Conservation (phyloP, 2,797 vertebrate species). For the Mormyrops boulengeri region DNA sequence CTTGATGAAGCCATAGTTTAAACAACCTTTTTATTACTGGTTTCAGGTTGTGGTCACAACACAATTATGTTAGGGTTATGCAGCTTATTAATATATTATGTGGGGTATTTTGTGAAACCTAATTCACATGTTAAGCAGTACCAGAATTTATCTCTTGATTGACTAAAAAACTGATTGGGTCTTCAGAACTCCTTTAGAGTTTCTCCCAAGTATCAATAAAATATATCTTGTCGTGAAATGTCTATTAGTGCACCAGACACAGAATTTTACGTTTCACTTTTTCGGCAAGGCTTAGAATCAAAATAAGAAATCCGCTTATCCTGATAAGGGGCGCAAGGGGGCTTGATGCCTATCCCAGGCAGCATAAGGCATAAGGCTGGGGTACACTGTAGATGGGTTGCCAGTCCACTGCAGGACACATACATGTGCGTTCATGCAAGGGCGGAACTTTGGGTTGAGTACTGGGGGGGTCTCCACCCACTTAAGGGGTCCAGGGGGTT, state of each 20-base stretch:
- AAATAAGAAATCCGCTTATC: neutral
- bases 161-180: neutral
- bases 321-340: neutral
- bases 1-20: neutral
- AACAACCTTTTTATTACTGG: neutral
- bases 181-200: neutral
- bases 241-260: neutral
- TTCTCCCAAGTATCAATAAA: neutral
- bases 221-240: neutral
- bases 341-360: neutral
- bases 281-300: neutral
- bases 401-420: neutral
- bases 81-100: neutral
- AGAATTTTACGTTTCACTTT: neutral
- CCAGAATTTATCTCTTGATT: neutral
- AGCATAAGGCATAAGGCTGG: neutral
- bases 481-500: neutral
- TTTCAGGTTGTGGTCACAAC: neutral
- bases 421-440: neutral
- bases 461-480: neutral
- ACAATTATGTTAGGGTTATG: neutral
- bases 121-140: neutral
- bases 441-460: neutral
- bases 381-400: neutral
- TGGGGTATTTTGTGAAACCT: neutral